Evolutionary conservation across 2,113 vertebrate genomes (phyloP).

Genomic region (Pandion haliaetus): DNA sequence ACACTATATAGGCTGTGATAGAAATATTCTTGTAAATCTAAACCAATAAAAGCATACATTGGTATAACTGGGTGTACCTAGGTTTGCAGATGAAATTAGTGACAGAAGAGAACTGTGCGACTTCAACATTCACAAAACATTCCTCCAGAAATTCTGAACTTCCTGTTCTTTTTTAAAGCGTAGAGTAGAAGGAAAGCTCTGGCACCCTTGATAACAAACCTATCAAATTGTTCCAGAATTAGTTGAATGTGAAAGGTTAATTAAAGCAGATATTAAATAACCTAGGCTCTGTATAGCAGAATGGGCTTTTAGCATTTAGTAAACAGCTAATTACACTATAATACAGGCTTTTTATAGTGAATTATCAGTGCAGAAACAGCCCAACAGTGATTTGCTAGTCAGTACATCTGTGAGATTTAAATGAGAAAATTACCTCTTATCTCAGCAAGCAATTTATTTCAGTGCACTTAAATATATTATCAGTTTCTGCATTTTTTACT

Average conservation of each 20-base stretch:
- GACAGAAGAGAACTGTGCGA: neutral
- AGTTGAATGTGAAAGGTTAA: constrained; percentile 50
- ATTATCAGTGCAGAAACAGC: constrained; percentile 68
- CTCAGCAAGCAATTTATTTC: constrained; percentile 68
- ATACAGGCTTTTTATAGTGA: constrained; percentile 49
- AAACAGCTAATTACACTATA: constrained; percentile 68
- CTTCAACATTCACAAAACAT: neutral
- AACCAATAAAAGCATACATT: neutral
- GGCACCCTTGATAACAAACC: neutral
- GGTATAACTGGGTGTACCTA: neutral
- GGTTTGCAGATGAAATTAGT: neutral
- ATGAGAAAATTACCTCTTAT: constrained; percentile 68
- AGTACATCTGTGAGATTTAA: constrained; percentile 54
- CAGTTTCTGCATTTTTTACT: neutral
- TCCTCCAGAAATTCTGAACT: neutral
- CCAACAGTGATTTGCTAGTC: constrained; percentile 59
- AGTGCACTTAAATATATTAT: constrained; percentile 54
- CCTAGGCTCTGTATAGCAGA: neutral
- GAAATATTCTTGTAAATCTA: neutral
- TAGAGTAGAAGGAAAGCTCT: neutral
- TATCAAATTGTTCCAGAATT: constrained; percentile 5
- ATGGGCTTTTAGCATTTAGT: constrained; percentile 46
- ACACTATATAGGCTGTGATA: neutral
- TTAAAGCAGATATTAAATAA: constrained; percentile 58
- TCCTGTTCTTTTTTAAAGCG: neutral